Evolutionary conservation across 2,797 vertebrate genomes (phyloP), one percentile per base, ranked within the genome.

Genomic region (Eupleurogrammus muticus): DNA sequence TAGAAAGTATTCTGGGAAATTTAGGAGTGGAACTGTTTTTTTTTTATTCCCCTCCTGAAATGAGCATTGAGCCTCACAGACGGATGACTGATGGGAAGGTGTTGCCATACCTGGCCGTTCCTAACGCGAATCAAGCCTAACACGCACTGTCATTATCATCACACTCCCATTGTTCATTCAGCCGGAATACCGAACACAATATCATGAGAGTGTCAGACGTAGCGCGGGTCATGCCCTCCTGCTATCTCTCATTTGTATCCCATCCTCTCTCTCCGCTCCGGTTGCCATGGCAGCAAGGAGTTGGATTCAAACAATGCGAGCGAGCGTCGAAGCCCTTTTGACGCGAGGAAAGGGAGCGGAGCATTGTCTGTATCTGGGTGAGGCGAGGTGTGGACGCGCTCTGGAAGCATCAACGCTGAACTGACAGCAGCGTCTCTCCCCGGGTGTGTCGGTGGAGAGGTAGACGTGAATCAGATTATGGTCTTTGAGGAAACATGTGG

Each of bases 231-330:
- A 66, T 64, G 78, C 70, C 90, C 87, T 83, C 77, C 80, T 76
- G 46, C 90, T 84, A 64, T 81, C 82, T 87, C 82, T 85, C 81
- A 75, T 87, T 89, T 83, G 73, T 86, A 75, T 85, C 80, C 71
- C 69, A 50, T 81, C 80, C 76, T 80, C 53, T 80, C 53, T 85
- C 81, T 83, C 77, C 49, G 66, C 61, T 81, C 51, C 16, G 70
- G 91, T 93, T 91, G 51, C 90, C 91, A 93, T 94, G 87, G 87
- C 83, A 87, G 87, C 92, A 83, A 75, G 64, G 85, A 87, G 84
- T 82, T 76, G 59, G 83, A 82, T 73, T 89, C 89, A 92, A 92
- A 91, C 90, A 90, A 84, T 86, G 83, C 66, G 54, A 72, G 61
- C 12, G 71, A 89, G 66, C 77, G 78, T 64, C 77, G 78, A 76